These are phyloP conservation scores for Solenopsis invicta DNA, from an alignment of 1,140 invertebrate genomes.

Conservation along the genomic window DNA sequence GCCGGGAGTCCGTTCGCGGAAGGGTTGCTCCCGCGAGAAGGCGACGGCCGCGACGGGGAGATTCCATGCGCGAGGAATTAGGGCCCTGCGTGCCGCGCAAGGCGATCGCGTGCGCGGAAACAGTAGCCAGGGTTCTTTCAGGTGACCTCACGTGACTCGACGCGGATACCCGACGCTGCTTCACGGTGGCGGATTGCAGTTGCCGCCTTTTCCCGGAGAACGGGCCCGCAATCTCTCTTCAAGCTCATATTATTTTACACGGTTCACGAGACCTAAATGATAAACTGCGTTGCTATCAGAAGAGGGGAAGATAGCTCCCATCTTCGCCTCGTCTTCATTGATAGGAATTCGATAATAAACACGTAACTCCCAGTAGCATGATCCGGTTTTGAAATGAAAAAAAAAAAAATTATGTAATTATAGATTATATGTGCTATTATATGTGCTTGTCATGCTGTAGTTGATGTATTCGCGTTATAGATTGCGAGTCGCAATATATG, in stretches of 20 bases:
- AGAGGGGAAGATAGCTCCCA: neutral
- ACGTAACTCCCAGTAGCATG: neutral
- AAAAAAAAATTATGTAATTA: neutral
- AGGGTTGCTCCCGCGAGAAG: neutral
- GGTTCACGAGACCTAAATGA: neutral
- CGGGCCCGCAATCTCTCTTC: neutral
- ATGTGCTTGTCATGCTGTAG: neutral
- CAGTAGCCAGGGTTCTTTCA: constrained; percentile 26
- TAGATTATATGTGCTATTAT: too few relatives aligned
- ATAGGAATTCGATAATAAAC: neutral
- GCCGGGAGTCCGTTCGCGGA: constrained; percentile 36
- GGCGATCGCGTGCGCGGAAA: constrained; percentile 53
- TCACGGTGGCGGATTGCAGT: constrained; percentile 33
- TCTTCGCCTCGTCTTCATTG: neutral
- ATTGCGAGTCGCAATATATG: neutral
- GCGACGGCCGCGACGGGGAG: neutral
- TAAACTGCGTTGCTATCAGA: neutral
- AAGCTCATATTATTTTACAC: neutral
- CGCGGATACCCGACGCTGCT: constrained; percentile 20
- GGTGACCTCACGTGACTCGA: constrained; percentile 58
- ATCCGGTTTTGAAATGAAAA: neutral
- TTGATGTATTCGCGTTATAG: neutral
- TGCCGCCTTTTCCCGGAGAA: neutral
- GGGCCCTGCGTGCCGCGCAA: constrained; percentile 23
- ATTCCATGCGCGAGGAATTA: constrained; percentile 3